Evolutionary conservation across 2,113 vertebrate species (phyloP), one percentile per base, ranked within the genome.

Genomic region (Terrapene triunguis): DNA sequence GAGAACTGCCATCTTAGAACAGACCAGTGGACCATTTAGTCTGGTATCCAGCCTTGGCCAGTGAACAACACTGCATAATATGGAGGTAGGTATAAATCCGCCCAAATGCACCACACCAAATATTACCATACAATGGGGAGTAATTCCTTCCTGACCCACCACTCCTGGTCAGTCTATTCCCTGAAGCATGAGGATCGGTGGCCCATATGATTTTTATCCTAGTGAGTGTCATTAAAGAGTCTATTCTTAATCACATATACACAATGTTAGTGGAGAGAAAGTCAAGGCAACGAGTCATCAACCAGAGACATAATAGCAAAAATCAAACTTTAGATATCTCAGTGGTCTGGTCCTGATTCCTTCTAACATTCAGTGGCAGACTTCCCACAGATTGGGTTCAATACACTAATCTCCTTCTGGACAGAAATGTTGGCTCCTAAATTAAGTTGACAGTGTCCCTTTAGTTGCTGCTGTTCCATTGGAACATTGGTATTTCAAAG

Each of bases 11-110:
- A 83, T 47, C 17, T 0, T 0, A 55, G 29, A 14, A 8, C 53
- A 81, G 29, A 54, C n/a, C 51, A n/a, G 2, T 0, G 0, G 19
- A 51, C 12, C 12, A 38, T 72, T 10, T 65, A 76, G 72, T 3
- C 35, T 0, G 0, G 16, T 47, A 14, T 8, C n/a, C 17, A 59
- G 38, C 25, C 25, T 44, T 8, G 19, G 65, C 65, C 65, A 72
- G n/a, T 72, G 65, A 21, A 19, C 65, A 38, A 21, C 65, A 38
- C n/a, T 38, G n/a, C n/a, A 72, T n/a, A 72, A 72, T 22, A 72
- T 10, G n/a, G 65, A 72, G 65, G n/a, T 72, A 38, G 65, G 19
- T 72, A 72, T 72, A 72, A 72, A 72, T 38, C n/a, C 65, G 5
- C 65, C 19, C 65, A 72, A 72, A 72, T 38, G 65, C 65, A 72